Conservation (phyloP, 1,140 invertebrate species). For the Riptortus pedestris region DNA sequence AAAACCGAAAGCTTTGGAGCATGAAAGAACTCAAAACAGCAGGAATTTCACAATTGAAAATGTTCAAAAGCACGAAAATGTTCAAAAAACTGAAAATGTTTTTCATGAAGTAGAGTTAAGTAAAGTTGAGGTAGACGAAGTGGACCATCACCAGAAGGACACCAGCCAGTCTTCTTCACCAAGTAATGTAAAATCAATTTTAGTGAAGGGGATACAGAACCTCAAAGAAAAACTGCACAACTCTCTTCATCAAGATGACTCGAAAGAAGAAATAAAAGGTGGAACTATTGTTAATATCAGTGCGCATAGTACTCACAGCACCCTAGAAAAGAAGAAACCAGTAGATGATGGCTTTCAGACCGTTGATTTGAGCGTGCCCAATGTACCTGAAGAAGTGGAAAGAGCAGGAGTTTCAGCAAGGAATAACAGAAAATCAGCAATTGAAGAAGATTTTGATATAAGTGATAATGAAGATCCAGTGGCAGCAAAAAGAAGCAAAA, state of each 20-base stretch:
- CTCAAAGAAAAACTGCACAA: constrained; percentile 36
- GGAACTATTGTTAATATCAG: constrained; percentile 18
- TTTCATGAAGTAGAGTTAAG: constrained; percentile 18
- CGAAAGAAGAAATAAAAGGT: constrained; percentile 25
- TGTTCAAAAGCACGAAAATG: constrained; percentile 2
- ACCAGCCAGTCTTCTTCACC: constrained; percentile 28
- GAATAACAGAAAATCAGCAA: constrained; percentile 46
- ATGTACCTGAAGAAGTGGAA: constrained; percentile 54
- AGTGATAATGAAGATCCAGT: constrained; percentile 18
- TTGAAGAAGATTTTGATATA: constrained; percentile 30
- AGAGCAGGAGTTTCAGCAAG: constrained; percentile 56
- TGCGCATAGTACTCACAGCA: constrained; percentile 9
- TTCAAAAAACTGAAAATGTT: neutral
- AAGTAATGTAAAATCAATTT: constrained; percentile 31
- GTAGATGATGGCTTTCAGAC: constrained; percentile 19
- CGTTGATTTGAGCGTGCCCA: constrained; percentile 39
- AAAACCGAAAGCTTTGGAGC: constrained; percentile 49
- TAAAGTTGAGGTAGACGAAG: constrained; percentile 14
- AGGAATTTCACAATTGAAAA: constrained; percentile 36
- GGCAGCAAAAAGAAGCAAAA: constrained; percentile 51
- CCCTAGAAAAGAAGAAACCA: constrained; percentile 8
- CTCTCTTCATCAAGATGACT: constrained; percentile 19
- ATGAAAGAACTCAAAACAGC: constrained; percentile 40
- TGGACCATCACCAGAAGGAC: constrained; percentile 17
- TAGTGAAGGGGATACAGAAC: constrained; percentile 34